phyloP scores from a whole-genome alignment of 2,888 invertebrate species.

The Acrocyrtus sp. region DNA sequence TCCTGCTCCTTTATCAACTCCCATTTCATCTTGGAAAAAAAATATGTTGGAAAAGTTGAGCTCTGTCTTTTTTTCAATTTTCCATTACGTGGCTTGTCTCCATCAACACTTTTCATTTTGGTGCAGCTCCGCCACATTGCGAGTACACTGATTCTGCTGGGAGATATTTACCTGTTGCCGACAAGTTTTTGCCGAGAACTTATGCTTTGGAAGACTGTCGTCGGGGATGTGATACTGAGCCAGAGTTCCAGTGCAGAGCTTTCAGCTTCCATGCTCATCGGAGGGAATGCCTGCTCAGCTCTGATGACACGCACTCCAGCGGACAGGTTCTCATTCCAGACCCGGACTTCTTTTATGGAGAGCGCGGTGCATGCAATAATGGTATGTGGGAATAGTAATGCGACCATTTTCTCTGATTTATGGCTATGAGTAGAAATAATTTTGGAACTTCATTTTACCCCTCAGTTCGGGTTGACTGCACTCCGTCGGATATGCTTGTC shows the following conservation, averaged over 20 bases:
- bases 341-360: constrained; percentile 76
- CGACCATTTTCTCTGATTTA: not conserved
- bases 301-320: constrained; percentile 82
- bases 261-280: constrained; percentile 65
- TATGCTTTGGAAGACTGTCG: constrained; percentile 66
- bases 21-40: not conserved
- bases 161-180: constrained; percentile 66
- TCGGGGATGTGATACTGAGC: constrained; percentile 66
- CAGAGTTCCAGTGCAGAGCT: constrained; percentile 67
- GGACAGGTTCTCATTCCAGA: constrained; percentile 75
- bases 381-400: too few species aligned
- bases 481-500: constrained; percentile 76
- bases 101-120: constrained; percentile 14
- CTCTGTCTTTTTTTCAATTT: constrained; percentile 3
- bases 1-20: not conserved
- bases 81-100: constrained; percentile 5
- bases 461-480: constrained; percentile 82
- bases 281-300: constrained; percentile 76
- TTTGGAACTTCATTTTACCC: constrained; percentile 3
- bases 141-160: constrained; percentile 67
- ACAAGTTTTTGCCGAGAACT: constrained; percentile 65
- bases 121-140: constrained; percentile 67
- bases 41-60: not conserved
- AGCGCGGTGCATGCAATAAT: constrained; percentile 85
- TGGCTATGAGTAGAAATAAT: not conserved